These are phyloP conservation scores for Himalopsyche anomala DNA, from an alignment of 2,888 invertebrate species.

Conservation along the genomic window DNA sequence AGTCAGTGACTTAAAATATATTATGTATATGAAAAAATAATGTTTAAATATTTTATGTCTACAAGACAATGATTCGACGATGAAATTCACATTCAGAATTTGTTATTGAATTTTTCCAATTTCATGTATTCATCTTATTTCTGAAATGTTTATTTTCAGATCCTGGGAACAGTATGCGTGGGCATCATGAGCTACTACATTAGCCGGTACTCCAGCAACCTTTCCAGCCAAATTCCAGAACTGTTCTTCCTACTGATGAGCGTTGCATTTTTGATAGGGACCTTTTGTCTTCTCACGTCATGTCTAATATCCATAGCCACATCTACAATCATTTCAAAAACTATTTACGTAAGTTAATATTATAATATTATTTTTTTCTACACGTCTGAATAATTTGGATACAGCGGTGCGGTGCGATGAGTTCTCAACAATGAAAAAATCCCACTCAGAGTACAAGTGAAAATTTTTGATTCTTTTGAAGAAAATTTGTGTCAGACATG, in stretches of 20 bases:
- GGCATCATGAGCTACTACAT: constrained; percentile 80
- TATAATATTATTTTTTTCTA: not conserved
- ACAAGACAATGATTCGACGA: too few species aligned
- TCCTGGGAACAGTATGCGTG: constrained; percentile 86
- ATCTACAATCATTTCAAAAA: constrained; percentile 89
- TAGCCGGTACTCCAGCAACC: constrained; percentile 68
- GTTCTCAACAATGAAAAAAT: too few species aligned
- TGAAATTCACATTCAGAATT: not conserved
- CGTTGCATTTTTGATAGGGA: constrained; percentile 87
- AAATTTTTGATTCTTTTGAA: too few species aligned
- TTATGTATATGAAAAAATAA: too few species aligned
- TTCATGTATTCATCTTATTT: not conserved
- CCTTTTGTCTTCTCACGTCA: constrained; percentile 84
- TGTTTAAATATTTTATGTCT: too few species aligned
- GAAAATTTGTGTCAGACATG: too few species aligned
- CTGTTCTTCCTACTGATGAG: constrained; percentile 85
- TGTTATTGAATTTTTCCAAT: not conserved
- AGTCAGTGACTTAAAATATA: too few species aligned
- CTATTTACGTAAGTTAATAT: constrained; percentile 82
- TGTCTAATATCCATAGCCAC: constrained; percentile 88
- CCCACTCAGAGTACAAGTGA: too few species aligned
- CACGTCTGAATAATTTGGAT: too few species aligned
- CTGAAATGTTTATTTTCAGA: constrained; percentile 74
- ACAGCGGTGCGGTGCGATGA: too few species aligned
- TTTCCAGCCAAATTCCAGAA: constrained; percentile 74